Percentiles rank a stretch among this genome's conserved stretches.
phyloP scores from a whole-genome alignment of 2,113 vertebrate genomes.

The Dinomys branickii region DNA sequence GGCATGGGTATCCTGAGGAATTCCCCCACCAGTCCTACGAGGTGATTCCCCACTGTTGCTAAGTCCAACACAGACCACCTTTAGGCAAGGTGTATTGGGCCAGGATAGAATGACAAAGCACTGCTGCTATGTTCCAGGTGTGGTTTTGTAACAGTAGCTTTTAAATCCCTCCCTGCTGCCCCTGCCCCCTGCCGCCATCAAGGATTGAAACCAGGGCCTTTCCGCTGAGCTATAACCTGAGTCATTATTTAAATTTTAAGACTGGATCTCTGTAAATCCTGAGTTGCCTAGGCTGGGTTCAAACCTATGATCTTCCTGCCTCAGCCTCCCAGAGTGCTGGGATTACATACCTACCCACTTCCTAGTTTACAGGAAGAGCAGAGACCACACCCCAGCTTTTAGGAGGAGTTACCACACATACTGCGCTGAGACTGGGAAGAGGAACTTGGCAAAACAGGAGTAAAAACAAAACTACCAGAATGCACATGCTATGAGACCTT shows the following conservation, averaged over 20 bases:
- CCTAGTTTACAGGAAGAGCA: background rate
- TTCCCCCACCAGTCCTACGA: background rate
- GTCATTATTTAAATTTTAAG: background rate
- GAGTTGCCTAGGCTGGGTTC: background rate
- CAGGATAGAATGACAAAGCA: background rate
- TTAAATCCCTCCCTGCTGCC: no score
- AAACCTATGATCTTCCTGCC: background rate
- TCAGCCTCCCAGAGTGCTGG: background rate
- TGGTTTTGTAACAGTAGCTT: background rate
- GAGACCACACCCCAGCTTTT: background rate
- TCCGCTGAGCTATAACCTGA: background rate
- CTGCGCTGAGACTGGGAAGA: background rate
- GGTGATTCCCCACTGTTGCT: background rate
- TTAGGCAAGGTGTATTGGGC: background rate
- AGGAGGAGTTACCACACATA: background rate
- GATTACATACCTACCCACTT: background rate
- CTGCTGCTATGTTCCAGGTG: background rate
- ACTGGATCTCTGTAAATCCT: background rate
- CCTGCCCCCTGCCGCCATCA: accelerated
- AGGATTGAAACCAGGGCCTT: background rate
- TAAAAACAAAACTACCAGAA: background rate
- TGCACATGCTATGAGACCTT: background rate
- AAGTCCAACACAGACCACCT: accelerated
- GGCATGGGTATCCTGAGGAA: background rate
- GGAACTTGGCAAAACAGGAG: background rate